These are phyloP conservation scores for Harpagoxenus sublaevis DNA, from an alignment of 2,888 invertebrate species.

Conservation along the genomic window DNA sequence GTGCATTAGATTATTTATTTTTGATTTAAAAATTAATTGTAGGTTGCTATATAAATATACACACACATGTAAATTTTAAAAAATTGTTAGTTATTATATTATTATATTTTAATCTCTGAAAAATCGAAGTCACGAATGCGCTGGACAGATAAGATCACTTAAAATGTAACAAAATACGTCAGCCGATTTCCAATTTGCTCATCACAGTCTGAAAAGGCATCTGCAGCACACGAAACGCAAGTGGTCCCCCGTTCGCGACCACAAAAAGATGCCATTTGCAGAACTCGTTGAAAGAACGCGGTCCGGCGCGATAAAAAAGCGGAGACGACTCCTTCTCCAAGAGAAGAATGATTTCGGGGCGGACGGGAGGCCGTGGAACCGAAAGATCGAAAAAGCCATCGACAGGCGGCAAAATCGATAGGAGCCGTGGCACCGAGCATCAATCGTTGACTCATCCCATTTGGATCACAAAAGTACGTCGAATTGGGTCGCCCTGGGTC, in stretches of 20 bases:
- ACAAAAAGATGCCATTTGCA: constrained; percentile 51
- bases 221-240: constrained; percentile 22
- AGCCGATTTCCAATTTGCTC: constrained; percentile 13
- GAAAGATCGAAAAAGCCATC: constrained; percentile 55
- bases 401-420: constrained; percentile 63
- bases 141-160: background rate
- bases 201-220: constrained; percentile 4
- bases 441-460: constrained; percentile 83
- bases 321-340: constrained; percentile 39
- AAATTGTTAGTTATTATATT: background rate
- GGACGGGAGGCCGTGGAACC: constrained; percentile 23
- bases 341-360: constrained; percentile 37
- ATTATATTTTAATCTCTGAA: background rate
- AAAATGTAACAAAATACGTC: constrained; percentile 13
- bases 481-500: constrained; percentile 82
- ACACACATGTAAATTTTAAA: background rate
- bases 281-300: constrained; percentile 25
- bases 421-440: constrained; percentile 72
- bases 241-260: constrained; percentile 9
- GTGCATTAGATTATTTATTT: background rate
- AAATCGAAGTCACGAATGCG: background rate
- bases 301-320: constrained; percentile 31
- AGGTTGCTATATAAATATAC: background rate
- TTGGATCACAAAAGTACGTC: constrained; percentile 82
- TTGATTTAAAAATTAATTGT: background rate